These are phyloP conservation scores for Thamnaconus septentrionalis DNA, from an alignment of 2,113 vertebrate species.

Conservation along the genomic window DNA sequence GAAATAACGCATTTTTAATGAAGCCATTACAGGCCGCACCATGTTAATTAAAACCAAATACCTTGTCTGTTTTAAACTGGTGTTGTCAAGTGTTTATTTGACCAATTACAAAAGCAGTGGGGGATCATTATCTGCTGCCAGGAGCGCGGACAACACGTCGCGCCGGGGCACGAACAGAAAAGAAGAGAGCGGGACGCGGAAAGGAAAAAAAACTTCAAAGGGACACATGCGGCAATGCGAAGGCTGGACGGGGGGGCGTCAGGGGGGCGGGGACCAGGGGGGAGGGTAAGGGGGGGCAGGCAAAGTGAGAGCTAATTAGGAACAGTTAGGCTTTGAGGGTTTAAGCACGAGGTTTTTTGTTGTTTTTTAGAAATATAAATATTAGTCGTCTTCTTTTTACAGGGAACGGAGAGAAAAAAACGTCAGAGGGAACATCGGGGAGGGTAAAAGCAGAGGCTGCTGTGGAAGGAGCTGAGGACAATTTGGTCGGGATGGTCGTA, in stretches of 20 bases:
- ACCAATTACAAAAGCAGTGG: constrained; percentile 99
- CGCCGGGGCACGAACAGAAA: constrained; percentile 70
- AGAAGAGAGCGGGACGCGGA: constrained; percentile 55
- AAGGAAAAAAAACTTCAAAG: constrained; percentile 60
- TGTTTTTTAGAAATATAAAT: too few relatives aligned
- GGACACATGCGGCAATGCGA: constrained; percentile 33
- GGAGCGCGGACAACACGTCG: constrained; percentile 74
- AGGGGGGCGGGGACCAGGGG: background rate
- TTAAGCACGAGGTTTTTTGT: too few relatives aligned
- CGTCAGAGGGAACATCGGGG: background rate
- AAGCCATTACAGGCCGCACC: constrained; percentile 77
- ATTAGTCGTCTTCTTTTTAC: background rate
- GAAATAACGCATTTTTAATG: constrained; percentile 80
- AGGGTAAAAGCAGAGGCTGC: background rate
- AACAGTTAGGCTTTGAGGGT: background rate
- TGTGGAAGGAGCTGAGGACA: constrained; percentile 6
- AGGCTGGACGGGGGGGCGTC: constrained; percentile 18
- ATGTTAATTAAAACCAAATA: constrained; percentile 84
- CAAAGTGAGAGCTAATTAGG: background rate
- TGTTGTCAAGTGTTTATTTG: constrained; percentile 95
- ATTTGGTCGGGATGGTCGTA: constrained; percentile 8
- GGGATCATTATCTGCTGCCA: constrained; percentile 90
- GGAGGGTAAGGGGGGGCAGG: background rate
- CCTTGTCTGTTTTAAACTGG: constrained; percentile 80
- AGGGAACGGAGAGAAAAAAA: background rate